Evolutionary conservation across 1,140 invertebrate genomes (phyloP).

Genomic region (Cecropterus lyciades): DNA sequence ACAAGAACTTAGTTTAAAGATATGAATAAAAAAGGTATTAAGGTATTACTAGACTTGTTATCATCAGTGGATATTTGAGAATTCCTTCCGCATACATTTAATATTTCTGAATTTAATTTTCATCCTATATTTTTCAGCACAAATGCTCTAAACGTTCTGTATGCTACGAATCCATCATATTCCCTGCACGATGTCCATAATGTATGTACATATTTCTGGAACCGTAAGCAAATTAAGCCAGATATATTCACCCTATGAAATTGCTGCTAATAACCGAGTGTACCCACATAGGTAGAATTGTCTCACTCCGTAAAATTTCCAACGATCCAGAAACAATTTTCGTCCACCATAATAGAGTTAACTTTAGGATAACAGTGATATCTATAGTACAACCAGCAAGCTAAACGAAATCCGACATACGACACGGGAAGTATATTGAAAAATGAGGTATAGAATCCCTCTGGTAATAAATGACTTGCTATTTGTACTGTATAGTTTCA

Average conservation of each 20-base stretch:
- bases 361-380: conserved; percentile 1
- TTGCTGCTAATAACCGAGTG: conserved; percentile 63
- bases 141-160: conserved; percentile 8
- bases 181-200: conserved; percentile 40
- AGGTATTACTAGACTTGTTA: no score
- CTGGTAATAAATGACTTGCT: conserved; percentile 28
- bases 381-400: conserved; percentile 2
- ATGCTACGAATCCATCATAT: conserved; percentile 30
- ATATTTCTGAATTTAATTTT: no score
- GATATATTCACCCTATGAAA: conserved; percentile 68
- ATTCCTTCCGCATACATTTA: no score
- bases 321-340: neutral
- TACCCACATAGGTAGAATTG: conserved; percentile 38
- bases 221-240: conserved; percentile 65
- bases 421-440: conserved; percentile 44
- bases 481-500: conserved; percentile 10
- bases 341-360: neutral
- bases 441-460: conserved; percentile 36
- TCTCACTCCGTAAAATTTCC: conserved; percentile 8
- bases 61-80: no score
- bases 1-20: no score
- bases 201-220: conserved; percentile 62
- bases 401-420: conserved; percentile 34
- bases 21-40: no score
- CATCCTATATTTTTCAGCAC: neutral